Base-by-base conservation (phyloP, 2,888 invertebrate species). In the Cephalotes varians region DNA sequence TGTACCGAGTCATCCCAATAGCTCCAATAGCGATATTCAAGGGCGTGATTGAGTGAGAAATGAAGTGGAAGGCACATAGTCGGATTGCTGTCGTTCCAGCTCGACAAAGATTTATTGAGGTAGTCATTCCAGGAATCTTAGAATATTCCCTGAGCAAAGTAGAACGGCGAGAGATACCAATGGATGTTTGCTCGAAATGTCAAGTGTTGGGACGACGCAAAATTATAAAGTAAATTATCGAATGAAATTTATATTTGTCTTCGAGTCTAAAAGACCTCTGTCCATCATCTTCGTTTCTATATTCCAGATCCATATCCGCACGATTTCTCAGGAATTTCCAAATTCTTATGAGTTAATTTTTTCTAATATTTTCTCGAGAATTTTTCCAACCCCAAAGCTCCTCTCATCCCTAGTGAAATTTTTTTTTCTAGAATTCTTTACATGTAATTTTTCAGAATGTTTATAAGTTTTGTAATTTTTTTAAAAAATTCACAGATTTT, bases 31-130 rank as follows among this genome's bases (percentile, higher is more conserved):
- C 67, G 31, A 65, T 28, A 51, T 56, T 40, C 54, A 67, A 54
- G 54, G 31, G 34, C 69, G 18, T 56, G 69, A 69, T 69, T 56
- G 56, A 71, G 28, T 18, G 31, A 12, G 54, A 47, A 54, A 51
- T 54, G 44, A 44, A 56, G 21, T 49, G 34, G 49, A 74, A 67
- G 44, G 18, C n/a, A 44, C 44, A 28, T 28, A 44, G 65, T 51
- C n/a, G 21, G 54, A 56, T 44, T 21, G 49, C 28, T 21, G 40
- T 40, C 40, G 15, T 65, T 54, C 28, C 40, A 21, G 28, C 1
- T 28, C 6, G 51, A 40, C 37, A 18, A 69, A 44, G 40, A 40
- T 64, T 49, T 49, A 64, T 76, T n/a, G 25, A 51, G 49, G 10
- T 40, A 40, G 21, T 2, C 44, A 15, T n/a, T 54, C n/a, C n/a